Base-by-base conservation (phyloP, 2,797 vertebrate species). In the Melanotaenia trifasciata region DNA sequence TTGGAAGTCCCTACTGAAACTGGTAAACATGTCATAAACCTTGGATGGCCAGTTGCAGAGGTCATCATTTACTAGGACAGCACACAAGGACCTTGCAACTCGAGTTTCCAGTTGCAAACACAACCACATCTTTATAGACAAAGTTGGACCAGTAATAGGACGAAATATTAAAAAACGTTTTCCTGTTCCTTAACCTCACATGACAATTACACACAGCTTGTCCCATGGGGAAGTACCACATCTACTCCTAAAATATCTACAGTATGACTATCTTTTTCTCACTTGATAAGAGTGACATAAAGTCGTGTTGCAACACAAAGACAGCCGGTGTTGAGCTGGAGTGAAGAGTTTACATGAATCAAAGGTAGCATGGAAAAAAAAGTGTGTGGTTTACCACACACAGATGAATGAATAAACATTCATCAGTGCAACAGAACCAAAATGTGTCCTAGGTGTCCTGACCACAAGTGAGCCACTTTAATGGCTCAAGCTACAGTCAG, bases 301-400 rank as follows among this genome's bases (percentile, higher is more conserved):
- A 61, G 36, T 61, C 66, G 60, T 56, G 11, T 38, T 69, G 68
- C 5, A 0, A 50, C 43, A 72, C 64, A 67, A 20, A 60, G 35
- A 64, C 67, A 74, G 65, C 33, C 33, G 30, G 26, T 12, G 4
- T 28, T 56, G 59, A 67, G 45, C 51, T 18, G 43, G 32, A 72
- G 53, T 65, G 20, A 62, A 64, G 36, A 30, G 24, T 76, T 5
- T 0, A 51, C 13, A 30, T 20, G n/a, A 33, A 18, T 32, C 4
- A 2, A 59, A 10, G 51, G 54, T 26, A 57, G 64, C 70, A 51
- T 67, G 54, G 81, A 77, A 72, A 16, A 13, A 58, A 78, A 79
- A 65, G 59, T 12, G 59, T 12, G 45, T 54, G 22, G 35, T 81
- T 72, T 47, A 63, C 36, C 58, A 0, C 38, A 22, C 53, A 8